Evolutionary conservation across 2,888 invertebrate species (phyloP).

Genomic region (Imbricaverruca yamaguchii): DNA sequence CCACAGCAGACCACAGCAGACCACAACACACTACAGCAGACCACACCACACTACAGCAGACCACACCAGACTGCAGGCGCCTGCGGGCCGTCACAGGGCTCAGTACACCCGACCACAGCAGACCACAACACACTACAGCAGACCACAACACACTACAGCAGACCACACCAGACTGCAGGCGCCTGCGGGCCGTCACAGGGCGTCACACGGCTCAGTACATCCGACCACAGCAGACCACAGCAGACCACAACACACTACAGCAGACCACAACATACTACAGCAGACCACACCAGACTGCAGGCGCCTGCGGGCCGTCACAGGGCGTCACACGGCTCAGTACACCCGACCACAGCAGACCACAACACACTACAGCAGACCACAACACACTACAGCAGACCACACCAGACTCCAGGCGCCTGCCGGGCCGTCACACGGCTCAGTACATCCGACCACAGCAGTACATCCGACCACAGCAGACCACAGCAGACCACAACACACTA

Average conservation of each 20-base stretch:
- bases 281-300: conserved; percentile 50
- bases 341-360: conserved; percentile 62
- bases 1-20: background rate
- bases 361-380: too few relatives aligned
- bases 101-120: conserved; percentile 54
- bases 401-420: conserved; percentile 59
- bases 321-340: background rate
- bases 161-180: conserved; percentile 54
- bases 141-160: background rate
- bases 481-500: conserved; percentile 21
- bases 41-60: conserved; percentile 20
- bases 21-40: too few relatives aligned
- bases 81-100: conserved; percentile 58
- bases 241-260: conserved; percentile 44
- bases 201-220: too few relatives aligned
- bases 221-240: too few relatives aligned
- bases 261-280: background rate
- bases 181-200: conserved; percentile 60
- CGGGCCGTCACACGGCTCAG: conserved; percentile 66
- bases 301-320: conserved; percentile 64
- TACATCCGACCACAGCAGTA: conserved; percentile 65
- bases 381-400: conserved; percentile 1
- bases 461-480: background rate
- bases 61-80: conserved; percentile 55
- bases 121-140: conserved; percentile 38